Percentiles rank a stretch among this genome's conserved stretches.
phyloP scores from a whole-genome alignment of 2,888 invertebrate genomes.

The Bimastos eiseni region DNA sequence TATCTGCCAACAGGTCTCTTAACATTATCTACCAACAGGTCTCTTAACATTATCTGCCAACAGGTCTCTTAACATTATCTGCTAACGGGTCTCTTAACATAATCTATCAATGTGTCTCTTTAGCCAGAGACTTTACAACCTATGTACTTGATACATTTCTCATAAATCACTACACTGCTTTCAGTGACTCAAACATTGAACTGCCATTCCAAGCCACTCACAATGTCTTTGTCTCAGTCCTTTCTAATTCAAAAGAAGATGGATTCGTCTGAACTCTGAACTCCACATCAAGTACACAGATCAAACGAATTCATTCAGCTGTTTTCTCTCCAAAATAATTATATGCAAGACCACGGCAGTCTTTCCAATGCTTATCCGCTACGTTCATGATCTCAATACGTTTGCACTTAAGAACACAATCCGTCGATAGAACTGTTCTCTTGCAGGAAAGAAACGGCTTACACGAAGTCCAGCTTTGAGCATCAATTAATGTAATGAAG shows the following conservation, averaged over 20 bases:
- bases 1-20: not conserved
- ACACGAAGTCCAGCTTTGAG: not conserved
- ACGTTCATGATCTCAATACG: not conserved
- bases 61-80: not conserved
- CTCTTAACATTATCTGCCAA: not conserved
- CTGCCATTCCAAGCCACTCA: not conserved
- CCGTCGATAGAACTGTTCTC: not conserved
- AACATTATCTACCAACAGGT: too few species aligned
- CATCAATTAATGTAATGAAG: too few species aligned
- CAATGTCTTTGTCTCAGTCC: not conserved
- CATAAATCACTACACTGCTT: not conserved
- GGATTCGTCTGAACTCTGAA: not conserved
- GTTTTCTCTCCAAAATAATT: not conserved
- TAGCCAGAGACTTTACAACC: not conserved
- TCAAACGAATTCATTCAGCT: not conserved
- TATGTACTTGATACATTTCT: conserved; percentile 1
- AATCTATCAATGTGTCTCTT: not conserved
- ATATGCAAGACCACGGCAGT: too few species aligned
- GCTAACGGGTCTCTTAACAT: not conserved
- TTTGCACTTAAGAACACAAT: not conserved
- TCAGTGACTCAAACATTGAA: not conserved
- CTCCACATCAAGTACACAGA: not conserved
- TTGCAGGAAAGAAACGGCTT: not conserved
- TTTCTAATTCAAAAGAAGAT: not conserved
- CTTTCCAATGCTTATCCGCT: not conserved